Base-by-base conservation (phyloP, 2,797 vertebrate species). In the Tokudaia muenninki region DNA sequence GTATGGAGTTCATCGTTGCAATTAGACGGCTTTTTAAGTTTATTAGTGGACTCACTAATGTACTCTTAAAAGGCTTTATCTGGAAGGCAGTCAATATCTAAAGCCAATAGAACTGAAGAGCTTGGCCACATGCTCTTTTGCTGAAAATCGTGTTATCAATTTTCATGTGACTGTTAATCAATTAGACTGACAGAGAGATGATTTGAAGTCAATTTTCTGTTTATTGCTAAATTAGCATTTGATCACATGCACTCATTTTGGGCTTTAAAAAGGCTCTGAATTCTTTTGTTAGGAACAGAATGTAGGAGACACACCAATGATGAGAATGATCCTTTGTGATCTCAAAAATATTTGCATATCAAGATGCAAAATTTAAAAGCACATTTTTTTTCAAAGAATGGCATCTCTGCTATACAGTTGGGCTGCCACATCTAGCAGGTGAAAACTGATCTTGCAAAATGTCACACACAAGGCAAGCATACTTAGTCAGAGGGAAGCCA, bases 91-190 rank as follows among this genome's bases (percentile, higher is more conserved):
- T 99, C 98, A 98, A 99, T 99, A 98, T 94, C 96, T 86, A 96
- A 98, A 98, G 97, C 98, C 98, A 97, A 98, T 97, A 98, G 98
- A 98, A 93, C 98, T 83, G 95, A 94, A 41, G 87, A 98, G 98
- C 98, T 97, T 98, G 98, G 97, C 98, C 97, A 98, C 98, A 98
- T 63, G 82, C 97, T 98, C 98, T 96, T 98, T 97, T 97, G 96
- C 97, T 98, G 98, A 98, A 98, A 99, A 98, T 98, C 98, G 98
- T 99, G 99, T 99, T 99, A 99, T 99, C 99, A 99, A 99, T 99
- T 99, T 99, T 99, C 99, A 99, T 99, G 99, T 99, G 99, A 99
- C 99, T 99, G 98, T 98, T 99, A 99, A 99, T 99, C 99, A 99
- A 99, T 99, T 98, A 98, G 98, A 98, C 98, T 99, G 98, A 99